Percentiles rank a stretch among this genome's conserved stretches.
phyloP scores from a whole-genome alignment of 1,140 invertebrate species.

The Batillaria attramentaria region DNA sequence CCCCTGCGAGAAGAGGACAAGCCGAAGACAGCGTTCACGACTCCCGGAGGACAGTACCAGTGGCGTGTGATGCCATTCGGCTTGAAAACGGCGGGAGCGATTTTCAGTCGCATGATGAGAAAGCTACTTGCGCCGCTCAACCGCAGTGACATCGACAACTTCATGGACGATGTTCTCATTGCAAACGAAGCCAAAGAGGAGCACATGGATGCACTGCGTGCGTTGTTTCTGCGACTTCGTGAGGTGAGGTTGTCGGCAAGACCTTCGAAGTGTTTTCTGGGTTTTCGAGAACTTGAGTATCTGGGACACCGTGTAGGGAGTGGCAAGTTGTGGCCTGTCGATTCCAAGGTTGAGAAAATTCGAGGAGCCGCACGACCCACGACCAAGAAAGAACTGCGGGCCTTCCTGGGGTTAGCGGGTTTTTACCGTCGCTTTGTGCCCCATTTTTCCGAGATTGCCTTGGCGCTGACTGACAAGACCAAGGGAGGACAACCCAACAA shows the following conservation, averaged over 20 bases:
- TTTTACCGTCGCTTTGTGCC: slow-evolving; percentile 49
- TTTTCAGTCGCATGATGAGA: neutral
- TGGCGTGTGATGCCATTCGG: slow-evolving; percentile 17
- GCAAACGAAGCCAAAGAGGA: slow-evolving; percentile 27
- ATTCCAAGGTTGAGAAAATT: slow-evolving; percentile 66
- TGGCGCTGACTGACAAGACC: slow-evolving; percentile 45
- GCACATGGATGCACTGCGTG: slow-evolving; percentile 35
- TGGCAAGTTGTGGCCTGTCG: slow-evolving; percentile 56
- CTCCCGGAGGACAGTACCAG: slow-evolving; percentile 2
- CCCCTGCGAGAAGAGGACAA: too few species aligned
- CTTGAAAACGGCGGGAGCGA: slow-evolving; percentile 3
- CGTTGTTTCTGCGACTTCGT: slow-evolving; percentile 21
- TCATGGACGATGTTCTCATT: slow-evolving; percentile 41
- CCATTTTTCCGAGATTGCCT: slow-evolving; percentile 43
- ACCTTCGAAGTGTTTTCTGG: slow-evolving; percentile 47
- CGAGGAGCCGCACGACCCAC: slow-evolving; percentile 52
- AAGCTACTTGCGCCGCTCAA: neutral
- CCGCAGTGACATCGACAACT: too few species aligned
- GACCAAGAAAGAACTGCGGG: slow-evolving; percentile 64
- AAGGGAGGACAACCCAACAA: slow-evolving; percentile 20
- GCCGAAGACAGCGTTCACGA: too few species aligned
- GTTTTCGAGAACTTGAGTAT: slow-evolving; percentile 36
- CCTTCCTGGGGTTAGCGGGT: slow-evolving; percentile 43
- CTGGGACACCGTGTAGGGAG: slow-evolving; percentile 36
- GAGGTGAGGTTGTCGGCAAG: slow-evolving; percentile 35